Percentiles rank a stretch among this genome's conserved stretches.
phyloP scores from a whole-genome alignment of 1,140 invertebrate species.

The Aphelenchoides fujianensis region DNA sequence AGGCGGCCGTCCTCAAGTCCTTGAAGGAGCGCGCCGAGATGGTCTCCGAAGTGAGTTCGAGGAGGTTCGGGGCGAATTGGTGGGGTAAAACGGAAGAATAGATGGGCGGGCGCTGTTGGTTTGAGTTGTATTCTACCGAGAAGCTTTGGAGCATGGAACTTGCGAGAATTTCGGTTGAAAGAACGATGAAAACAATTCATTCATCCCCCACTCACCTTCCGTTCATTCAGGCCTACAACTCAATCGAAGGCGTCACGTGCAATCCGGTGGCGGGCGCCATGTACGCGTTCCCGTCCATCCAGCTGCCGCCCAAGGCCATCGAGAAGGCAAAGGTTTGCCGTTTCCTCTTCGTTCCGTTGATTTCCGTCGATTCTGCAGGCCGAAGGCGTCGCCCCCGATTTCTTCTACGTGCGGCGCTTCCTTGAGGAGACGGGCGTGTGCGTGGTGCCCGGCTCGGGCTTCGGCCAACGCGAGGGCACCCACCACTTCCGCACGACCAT shows the following conservation, averaged over 20 bases:
- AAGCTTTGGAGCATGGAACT: no score
- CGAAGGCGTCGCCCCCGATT: constrained; percentile 71
- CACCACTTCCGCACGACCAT: constrained; percentile 74
- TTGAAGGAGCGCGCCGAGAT: constrained; percentile 76
- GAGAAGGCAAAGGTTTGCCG: constrained; percentile 64
- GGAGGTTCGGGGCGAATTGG: no score
- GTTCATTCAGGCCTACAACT: constrained; percentile 90
- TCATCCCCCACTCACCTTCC: no score
- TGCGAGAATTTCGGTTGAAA: no score
- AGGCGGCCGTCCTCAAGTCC: constrained; percentile 74
- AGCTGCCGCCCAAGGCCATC: constrained; percentile 65
- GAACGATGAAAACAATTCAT: no score
- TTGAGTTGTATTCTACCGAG: no score
- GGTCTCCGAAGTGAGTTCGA: constrained; percentile 80
- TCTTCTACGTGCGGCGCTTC: constrained; percentile 87
- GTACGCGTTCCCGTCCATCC: constrained; percentile 84
- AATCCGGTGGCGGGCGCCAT: constrained; percentile 84
- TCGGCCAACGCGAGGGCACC: constrained; percentile 87
- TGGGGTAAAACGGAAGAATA: no score
- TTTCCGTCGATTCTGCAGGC: constrained; percentile 40
- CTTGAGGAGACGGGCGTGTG: constrained; percentile 84
- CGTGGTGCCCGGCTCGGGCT: constrained; percentile 84
- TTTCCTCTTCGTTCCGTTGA: not conserved
- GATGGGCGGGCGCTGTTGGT: no score
- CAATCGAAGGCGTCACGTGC: constrained; percentile 82